Conservation (phyloP, 2,888 invertebrate species). For the Campoplex capitator region DNA sequence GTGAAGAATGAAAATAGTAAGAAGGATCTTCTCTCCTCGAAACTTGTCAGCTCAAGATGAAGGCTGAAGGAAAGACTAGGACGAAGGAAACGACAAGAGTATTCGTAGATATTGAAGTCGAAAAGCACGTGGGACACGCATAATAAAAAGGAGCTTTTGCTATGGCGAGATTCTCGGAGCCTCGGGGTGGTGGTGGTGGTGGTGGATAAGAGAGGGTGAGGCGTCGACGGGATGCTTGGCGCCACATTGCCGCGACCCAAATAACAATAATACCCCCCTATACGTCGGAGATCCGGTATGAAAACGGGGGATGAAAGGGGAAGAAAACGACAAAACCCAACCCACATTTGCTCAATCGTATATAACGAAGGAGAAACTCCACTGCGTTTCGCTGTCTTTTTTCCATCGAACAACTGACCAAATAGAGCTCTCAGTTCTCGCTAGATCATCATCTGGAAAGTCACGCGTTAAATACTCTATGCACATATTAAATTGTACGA, state of each 20-base stretch:
- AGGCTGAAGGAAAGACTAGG: background rate
- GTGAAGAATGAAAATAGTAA: background rate
- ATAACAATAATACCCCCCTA: constrained; percentile 78
- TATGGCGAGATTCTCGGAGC: constrained; percentile 22
- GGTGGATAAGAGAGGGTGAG: constrained; percentile 56
- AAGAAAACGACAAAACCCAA: constrained; percentile 53
- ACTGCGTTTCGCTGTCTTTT: constrained; percentile 48
- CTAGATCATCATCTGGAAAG: background rate
- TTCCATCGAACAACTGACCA: constrained; percentile 55
- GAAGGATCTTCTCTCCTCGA: constrained; percentile 31
- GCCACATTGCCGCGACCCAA: constrained; percentile 81
- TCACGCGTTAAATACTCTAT: constrained; percentile 15
- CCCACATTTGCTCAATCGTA: constrained; percentile 64
- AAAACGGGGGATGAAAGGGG: constrained; percentile 31
- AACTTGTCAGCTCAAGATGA: background rate
- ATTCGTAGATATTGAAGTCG: constrained; percentile 35
- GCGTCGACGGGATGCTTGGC: constrained; percentile 78
- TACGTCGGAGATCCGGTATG: constrained; percentile 51
- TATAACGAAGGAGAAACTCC: constrained; percentile 43
- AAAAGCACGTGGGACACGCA: constrained; percentile 61
- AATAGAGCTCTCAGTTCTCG: constrained; percentile 51
- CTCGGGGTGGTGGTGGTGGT: constrained; percentile 5
- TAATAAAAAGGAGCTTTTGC: constrained; percentile 59
- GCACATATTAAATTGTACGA: background rate
- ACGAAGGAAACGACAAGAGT: background rate